Conservation (phyloP, 2,888 invertebrate species). For the Zaprionus lineosus region DNA sequence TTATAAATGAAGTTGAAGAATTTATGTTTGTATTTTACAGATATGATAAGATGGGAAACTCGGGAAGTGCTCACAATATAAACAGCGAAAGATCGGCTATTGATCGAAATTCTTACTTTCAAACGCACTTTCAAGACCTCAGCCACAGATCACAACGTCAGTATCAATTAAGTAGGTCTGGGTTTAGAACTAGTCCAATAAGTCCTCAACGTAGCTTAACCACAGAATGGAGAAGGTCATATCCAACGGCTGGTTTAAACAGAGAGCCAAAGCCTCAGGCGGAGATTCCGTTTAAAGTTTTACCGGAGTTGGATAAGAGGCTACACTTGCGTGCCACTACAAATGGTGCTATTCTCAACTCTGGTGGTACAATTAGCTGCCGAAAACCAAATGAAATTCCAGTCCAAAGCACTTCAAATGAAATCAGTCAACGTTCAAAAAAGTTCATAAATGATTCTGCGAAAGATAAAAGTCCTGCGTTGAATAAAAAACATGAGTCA, state of each 20-base stretch:
- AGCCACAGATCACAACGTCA: conserved; percentile 23
- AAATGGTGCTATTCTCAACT: conserved; percentile 91
- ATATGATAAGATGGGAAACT: conserved; percentile 72
- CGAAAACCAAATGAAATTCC: conserved; percentile 81
- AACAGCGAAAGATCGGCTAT: conserved; percentile 50
- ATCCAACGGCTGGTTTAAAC: conserved; percentile 25
- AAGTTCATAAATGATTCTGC: conserved; percentile 56
- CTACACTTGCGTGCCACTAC: conserved; percentile 88
- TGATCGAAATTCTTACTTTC: conserved; percentile 58
- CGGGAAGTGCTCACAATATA: conserved; percentile 74
- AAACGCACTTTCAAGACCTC: conserved; percentile 37
- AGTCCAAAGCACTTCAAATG: conserved; percentile 5
- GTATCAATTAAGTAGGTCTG: conserved; percentile 32
- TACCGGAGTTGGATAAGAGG: conserved; percentile 87
- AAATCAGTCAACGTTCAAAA: conserved; percentile 55
- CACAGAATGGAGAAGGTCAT: conserved; percentile 48
- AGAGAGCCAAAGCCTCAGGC: conserved; percentile 23
- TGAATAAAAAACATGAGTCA: neutral
- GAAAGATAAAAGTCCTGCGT: conserved; percentile 2
- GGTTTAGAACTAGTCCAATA: conserved; percentile 21
- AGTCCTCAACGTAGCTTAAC: conserved; percentile 17
- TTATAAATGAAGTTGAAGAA: neutral
- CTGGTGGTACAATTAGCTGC: conserved; percentile 92
- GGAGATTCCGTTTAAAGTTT: conserved; percentile 84
- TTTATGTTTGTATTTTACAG: neutral